Evolutionary conservation across 1,140 invertebrate genomes (phyloP).

Genomic region (Temnothorax longispinosus): DNA sequence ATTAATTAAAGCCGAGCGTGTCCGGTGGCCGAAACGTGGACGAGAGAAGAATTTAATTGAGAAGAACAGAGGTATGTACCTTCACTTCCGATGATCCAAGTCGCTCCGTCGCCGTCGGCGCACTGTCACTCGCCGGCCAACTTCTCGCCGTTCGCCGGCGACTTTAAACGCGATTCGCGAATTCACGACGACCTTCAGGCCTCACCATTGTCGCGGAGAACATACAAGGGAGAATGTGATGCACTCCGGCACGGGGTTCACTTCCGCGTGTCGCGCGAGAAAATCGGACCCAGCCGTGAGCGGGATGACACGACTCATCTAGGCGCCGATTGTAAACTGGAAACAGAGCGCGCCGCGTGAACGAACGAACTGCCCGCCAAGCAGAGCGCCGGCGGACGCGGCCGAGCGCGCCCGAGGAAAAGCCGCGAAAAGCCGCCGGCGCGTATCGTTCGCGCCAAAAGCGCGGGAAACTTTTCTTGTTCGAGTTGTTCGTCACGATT

Average conservation of each 20-base stretch:
- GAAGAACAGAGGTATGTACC: background rate
- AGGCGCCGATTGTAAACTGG: slow-evolving; percentile 69
- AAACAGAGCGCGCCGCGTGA: slow-evolving; percentile 62
- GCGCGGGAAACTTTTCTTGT: too few relatives aligned
- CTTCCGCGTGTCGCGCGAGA: background rate
- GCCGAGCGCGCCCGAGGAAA: slow-evolving; percentile 55
- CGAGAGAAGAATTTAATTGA: background rate
- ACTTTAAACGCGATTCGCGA: background rate
- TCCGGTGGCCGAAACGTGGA: background rate
- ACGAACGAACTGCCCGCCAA: slow-evolving; percentile 74
- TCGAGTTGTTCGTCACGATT: too few relatives aligned
- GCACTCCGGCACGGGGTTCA: background rate
- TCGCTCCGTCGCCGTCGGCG: background rate
- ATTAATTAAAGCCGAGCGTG: background rate
- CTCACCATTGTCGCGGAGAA: too few relatives aligned
- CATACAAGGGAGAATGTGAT: too few relatives aligned
- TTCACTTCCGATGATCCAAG: slow-evolving; percentile 4
- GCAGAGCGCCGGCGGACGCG: slow-evolving; percentile 59
- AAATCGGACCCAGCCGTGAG: background rate
- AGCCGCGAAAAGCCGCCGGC: slow-evolving; percentile 18
- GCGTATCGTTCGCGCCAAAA: background rate
- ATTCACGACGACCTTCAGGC: background rate
- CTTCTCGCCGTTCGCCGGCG: background rate
- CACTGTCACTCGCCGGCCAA: background rate
- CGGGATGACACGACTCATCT: slow-evolving; percentile 44